Percentiles rank a stretch among this genome's conserved stretches.
Conservation (phyloP, 2,797 vertebrate species). For the Danio jaintianensis region DNA sequence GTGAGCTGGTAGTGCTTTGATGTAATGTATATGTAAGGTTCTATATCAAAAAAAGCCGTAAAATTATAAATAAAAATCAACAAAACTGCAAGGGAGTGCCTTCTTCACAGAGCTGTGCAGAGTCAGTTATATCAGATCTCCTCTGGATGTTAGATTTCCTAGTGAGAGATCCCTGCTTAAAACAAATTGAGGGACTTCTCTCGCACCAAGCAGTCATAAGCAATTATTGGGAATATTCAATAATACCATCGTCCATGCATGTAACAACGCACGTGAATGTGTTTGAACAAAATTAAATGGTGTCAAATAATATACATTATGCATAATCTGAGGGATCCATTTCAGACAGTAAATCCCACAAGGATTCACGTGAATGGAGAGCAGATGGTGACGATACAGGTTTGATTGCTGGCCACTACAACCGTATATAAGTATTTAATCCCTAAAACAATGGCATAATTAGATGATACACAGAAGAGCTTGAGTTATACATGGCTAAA, state of each 20-base stretch:
- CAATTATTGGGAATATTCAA: slow-evolving; percentile 68
- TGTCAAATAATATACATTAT: slow-evolving; percentile 45
- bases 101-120: not conserved
- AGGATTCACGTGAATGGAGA: not conserved
- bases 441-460: slow-evolving; percentile 16
- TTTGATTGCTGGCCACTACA: not conserved
- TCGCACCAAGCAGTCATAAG: slow-evolving; percentile 68
- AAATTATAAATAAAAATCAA: slow-evolving; percentile 16
- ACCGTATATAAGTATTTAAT: not conserved
- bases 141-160: slow-evolving; percentile 23
- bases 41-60: not conserved
- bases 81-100: not conserved
- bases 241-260: slow-evolving; percentile 27
- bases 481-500: slow-evolving; percentile 7
- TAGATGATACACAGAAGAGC: slow-evolving; percentile 12
- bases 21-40: not conserved
- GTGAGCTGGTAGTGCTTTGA: not conserved
- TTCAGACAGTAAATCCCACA: slow-evolving; percentile 30
- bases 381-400: slow-evolving; percentile 17
- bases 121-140: slow-evolving; percentile 22
- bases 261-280: slow-evolving; percentile 40
- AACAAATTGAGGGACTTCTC: slow-evolving; percentile 69
- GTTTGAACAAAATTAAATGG: slow-evolving; percentile 41
- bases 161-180: slow-evolving; percentile 62
- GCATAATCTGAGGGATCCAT: not conserved